Evolutionary conservation across 2,113 vertebrate genomes (phyloP), one percentile per base, ranked within the genome.

Genomic region (Pongo abelii): DNA sequence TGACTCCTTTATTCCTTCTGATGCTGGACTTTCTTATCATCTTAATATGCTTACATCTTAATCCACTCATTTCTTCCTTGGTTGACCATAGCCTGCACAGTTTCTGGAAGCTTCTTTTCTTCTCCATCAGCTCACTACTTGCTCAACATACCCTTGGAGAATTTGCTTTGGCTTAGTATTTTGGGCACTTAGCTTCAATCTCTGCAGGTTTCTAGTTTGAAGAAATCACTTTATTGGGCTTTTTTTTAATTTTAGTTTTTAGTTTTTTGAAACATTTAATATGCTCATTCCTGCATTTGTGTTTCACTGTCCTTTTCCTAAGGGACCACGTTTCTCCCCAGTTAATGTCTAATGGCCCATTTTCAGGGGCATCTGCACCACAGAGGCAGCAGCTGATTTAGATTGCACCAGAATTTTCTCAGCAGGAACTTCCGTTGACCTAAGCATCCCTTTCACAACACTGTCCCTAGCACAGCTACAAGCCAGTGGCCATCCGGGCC

Each of bases 1-100:
- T 79, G 52, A 95, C 95, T 96, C 64, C 93, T 98, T 98, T 96
- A 98, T 98, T 98, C 95, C 96, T 93, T 93, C 93, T 97, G 94
- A 98, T 87, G 93, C 93, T 32, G 80, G 84, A 98, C 84, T 97
- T 95, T 80, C 93, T 97, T 97, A 74, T 81, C 85, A 35, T 97
- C 92, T 94, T 96, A 98, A 97, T 32, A 69, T 92, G 55, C 84
- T 97, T 94, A 87, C 0, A 0, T 93, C 90, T 93, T 97, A 98
- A 98, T 96, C 97, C 84, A 18, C 0, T 0, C 27, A 0, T 77
- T 74, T 94, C 83, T 93, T 67, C 96, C 72, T 50, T 91, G 57
- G 61, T 7, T 79, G 96, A 94, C 8, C 1, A 81, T 52, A 40
- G 77, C 46, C 95, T 97, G 22, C 18, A 1, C 50, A 2, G 40